Base-by-base conservation (phyloP, 2,888 invertebrate genomes). In the Brenthis ino region DNA sequence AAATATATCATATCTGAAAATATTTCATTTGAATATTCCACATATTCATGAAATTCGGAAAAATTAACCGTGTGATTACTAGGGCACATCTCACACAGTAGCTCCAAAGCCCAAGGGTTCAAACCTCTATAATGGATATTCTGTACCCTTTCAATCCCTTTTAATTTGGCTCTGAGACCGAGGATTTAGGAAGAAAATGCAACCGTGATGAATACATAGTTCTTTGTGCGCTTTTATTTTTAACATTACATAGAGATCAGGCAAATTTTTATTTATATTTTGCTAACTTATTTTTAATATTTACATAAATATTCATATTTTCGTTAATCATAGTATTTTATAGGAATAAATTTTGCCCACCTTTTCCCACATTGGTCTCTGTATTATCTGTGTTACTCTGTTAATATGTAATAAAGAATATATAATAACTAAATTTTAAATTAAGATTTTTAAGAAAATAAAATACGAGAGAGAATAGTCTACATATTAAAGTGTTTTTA, bases 61-160 rank as follows among this genome's bases (percentile, higher is more conserved):
- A 47, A 58, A 48, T 11, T 2, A 4, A 8, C 0, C 11, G 28
- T 58, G 16, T 60, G 48, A 60, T 60, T 55, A 66, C 28, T 33
- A 55, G 48, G 33, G 28, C 24, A 65, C n/a, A 60, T 50, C 47
- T 67, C 55, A 50, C 60, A 33, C 48, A 55, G 60, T 55, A 67
- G 16, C 20, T 47, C 47, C 37, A 58, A 58, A 67, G 47, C 58
- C 55, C 55, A 61, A 67, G 66, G 60, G 55, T 55, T 50, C 47
- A 60, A 67, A 55, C 54, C 66, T 61, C 55, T 37, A 33, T 67
- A 67, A 67, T 57, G 57, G 57, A 64, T 64, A 68, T 55, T 64
- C 64, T 58, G 57, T 64, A 68, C 68, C 68, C 57, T 68, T 68
- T 68, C 54, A 64, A 64, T 64, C 64, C 64, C 68, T 68, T 64